Evolutionary conservation across 2,797 vertebrate species (phyloP), one percentile per base, ranked within the genome.

Genomic region (Erpetoichthys calabaricus): DNA sequence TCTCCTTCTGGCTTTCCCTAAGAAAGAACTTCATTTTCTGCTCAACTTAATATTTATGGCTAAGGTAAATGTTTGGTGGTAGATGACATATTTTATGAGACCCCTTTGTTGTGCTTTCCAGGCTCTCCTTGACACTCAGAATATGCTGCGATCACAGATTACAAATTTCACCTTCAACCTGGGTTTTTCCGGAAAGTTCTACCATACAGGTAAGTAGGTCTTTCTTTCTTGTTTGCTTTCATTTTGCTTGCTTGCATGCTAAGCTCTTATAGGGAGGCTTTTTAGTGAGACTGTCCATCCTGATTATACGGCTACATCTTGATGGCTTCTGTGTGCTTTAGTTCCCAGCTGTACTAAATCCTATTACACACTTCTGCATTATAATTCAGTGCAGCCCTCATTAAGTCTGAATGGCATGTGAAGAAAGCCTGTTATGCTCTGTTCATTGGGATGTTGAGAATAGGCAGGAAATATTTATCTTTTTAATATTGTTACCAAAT

Each of bases 161-260:
- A 90, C 90, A 74, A 99, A 99, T 86, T 99, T 99, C 73, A 99
- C 95, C 77, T 99, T 99, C 84, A 98, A 98, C 85, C 86, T 99
- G 75, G 95, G 95, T 78, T 99, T 94, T 86, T 99, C 95, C 72
- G 95, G 95, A 73, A 99, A 97, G 80, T 99, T 99, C 83, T 97
- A 97, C 82, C 94, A 98, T 69, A 98, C 95, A 87, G 95, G 95
- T 97, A 81, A 77, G 85, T 78, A 68, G 62, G 67, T 54, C 25
- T 25, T 25, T 25, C 25, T 25, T 25, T 25, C 25, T 25, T 25
- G 5, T 58, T 58, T 45, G 6, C 5, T 6, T 10, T 51, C 45
- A 8, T 50, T 57, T 52, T 53, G 46, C 45, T 55, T 7, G 47
- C 47, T 49, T 41, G 8, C 2, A 47, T 5, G 56, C 10, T 3